Base-by-base conservation (phyloP, 2,113 vertebrate species). In the Labrus mixtus region DNA sequence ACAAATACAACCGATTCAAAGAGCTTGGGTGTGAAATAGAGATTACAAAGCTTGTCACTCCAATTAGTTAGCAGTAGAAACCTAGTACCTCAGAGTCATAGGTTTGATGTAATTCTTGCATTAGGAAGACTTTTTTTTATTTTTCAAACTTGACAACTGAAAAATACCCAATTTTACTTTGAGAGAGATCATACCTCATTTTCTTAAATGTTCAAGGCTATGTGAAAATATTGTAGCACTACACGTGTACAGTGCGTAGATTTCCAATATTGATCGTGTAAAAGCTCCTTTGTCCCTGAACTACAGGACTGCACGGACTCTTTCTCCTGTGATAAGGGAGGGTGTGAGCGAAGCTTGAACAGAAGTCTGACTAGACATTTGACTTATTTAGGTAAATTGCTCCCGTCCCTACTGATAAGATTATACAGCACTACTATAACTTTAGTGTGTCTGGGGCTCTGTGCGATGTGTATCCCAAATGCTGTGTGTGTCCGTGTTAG, bases 311-410 rank as follows among this genome's bases (percentile, higher is more conserved):
- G 13, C 12, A 57, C 11, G 20, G 53, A 45, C 50, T 50, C 36
- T 39, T 58, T 54, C n/a, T 56, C 11, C 68, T 41, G 33, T 63
- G 83, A 91, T 89, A 86, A 83, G 33, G 68, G 9, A 43, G 75
- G 43, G 87, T 92, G 91, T 75, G 73, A 78, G 4, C 10, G 37
- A 77, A 90, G 72, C 43, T 48, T 81, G 22, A 77, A 59, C 85
- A 91, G 84, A 16, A 6, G 55, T 73, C 76, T 11, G 61, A 67
- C 36, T 20, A 41, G 19, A 39, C 13, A 0, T 76, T 68, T 43
- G 15, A 48, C 71, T 57, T 57, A 53, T 71, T 62, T 55, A 72
- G 78, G 82, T 84, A 73, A 68, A 73, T 76, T 73, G 19, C 51
- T 79, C 66, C 60, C 36, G 7, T 60, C 41, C 66, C 51, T 60